Evolutionary conservation across 2,113 vertebrate genomes (phyloP).

Genomic region (Anser brachyrhynchus): DNA sequence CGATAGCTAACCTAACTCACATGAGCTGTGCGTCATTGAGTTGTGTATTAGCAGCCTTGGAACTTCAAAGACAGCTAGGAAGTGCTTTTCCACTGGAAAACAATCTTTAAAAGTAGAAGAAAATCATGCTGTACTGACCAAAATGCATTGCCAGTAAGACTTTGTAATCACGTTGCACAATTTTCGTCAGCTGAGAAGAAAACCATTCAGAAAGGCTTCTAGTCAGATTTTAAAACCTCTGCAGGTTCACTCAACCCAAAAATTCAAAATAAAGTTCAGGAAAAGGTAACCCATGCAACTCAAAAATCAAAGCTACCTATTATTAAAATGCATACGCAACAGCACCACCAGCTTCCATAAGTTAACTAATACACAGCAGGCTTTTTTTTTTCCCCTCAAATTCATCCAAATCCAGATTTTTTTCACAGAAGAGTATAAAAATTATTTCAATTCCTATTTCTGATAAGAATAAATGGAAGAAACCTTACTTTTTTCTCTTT

Average conservation of each 20-base stretch:
- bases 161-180: neutral
- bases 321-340: neutral
- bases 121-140: neutral
- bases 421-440: neutral
- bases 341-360: neutral
- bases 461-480: neutral
- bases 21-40: neutral
- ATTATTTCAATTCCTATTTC: neutral
- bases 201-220: conserved; percentile 17
- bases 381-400: neutral
- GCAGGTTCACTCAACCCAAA: neutral
- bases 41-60: neutral
- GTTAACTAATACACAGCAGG: neutral
- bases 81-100: conserved; percentile 27
- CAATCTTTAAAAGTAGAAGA: neutral
- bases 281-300: neutral
- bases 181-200: conserved; percentile 26
- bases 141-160: neutral
- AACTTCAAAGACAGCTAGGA: neutral
- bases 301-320: neutral
- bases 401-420: neutral
- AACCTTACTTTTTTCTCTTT: neutral
- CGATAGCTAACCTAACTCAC: neutral
- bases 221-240: conserved; percentile 16
- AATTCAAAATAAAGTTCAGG: neutral